Evolutionary conservation across 1,140 invertebrate species (phyloP).

Genomic region (Pogonognathellus flavescens): DNA sequence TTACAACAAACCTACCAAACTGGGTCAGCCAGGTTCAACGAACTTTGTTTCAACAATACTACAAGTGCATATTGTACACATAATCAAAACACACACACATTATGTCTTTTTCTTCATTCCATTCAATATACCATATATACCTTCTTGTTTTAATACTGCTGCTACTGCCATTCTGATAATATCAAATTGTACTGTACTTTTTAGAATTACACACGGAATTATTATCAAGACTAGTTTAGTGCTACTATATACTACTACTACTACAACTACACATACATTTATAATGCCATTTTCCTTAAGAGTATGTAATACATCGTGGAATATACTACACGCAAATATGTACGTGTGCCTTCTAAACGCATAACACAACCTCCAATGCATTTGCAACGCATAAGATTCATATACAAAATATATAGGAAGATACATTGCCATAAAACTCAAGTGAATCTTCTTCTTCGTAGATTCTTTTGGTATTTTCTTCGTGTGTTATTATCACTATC

Average conservation of each 20-base stretch:
- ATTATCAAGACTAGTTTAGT: conserved; percentile 26
- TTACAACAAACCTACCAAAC: conserved; percentile 33
- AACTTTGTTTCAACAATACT: conserved; percentile 10
- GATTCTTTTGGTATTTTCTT: neutral
- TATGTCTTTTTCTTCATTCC: neutral
- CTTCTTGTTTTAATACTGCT: neutral
- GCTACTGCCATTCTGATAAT: neutral
- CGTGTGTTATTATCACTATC: neutral
- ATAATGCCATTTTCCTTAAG: too few species aligned
- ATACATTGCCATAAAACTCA: neutral
- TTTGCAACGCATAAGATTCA: neutral
- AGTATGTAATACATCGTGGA: too few species aligned
- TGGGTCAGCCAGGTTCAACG: conserved; percentile 33
- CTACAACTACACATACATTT: too few species aligned
- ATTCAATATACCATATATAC: neutral
- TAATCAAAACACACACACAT: neutral
- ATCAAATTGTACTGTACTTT: neutral
- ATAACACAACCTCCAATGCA: neutral
- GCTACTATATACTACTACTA: neutral
- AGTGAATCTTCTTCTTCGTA: neutral
- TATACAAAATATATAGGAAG: neutral
- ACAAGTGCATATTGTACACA: conserved; percentile 3
- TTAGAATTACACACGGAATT: neutral
- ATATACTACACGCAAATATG: neutral
- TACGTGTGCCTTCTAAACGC: neutral